Evolutionary conservation across 2,797 vertebrate genomes (phyloP), one percentile per base, ranked within the genome.

Genomic region (Crenichthys baileyi): DNA sequence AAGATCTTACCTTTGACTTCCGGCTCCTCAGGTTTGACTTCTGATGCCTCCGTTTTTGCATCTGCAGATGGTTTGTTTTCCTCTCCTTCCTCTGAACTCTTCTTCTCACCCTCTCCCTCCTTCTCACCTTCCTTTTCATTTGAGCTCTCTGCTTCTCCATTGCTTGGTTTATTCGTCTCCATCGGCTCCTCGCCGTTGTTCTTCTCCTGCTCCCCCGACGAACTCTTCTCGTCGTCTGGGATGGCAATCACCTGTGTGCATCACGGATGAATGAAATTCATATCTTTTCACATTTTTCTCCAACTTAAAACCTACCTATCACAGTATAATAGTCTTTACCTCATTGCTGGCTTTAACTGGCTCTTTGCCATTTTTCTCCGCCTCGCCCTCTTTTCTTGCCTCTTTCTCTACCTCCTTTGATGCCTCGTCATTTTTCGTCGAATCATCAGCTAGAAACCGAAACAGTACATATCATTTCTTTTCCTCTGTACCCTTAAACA

Each of bases 171-270:
- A 36, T 94, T 94, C 1, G 83, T 90, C 78, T 95, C 95, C 80
- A 90, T 90, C 4, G 90, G 79, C 81, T 94, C 92, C 68, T 93
- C 92, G 0, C 84, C 89, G n/a, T 90, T 90, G 82, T 91, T 89
- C 75, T 93, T 92, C 77, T 90, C 67, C 58, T 87, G 79, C 83
- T 92, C 91, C 0, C 83, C 80, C 0, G 88, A 0, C 6, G 91
- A 89, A 63, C 79, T 89, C 79, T 93, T 94, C 74, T 95, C 94
- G 0, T 96, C 94, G 22, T 95, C 95, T 0, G 95, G 95, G 89
- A 96, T 95, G 70, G 94, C 87, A 48, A 95, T 95, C 9, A 96
- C 91, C 95, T 96, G 90, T 0, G 72, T 3, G 31, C n/a, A 3
- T 39, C 12, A 7, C 0, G 20, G 29, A 24, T 12, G 29, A 39